Conservation (phyloP, 2,113 vertebrate genomes). For the Alethe castanea region DNA sequence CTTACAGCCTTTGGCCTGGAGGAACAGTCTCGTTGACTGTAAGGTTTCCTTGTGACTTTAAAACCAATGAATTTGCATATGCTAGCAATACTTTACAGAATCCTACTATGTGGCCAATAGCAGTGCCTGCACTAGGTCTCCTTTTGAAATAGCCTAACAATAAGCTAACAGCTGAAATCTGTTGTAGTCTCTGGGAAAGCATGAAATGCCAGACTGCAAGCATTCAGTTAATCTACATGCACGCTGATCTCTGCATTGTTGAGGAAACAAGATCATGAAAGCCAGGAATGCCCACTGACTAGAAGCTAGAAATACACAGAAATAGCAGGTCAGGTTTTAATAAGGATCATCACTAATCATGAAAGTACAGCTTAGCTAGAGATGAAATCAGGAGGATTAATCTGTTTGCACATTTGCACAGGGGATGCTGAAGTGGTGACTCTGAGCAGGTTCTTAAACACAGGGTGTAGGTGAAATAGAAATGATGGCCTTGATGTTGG, state of each 20-base stretch:
- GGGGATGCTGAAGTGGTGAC: not conserved
- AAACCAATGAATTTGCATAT: not conserved
- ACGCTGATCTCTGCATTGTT: not conserved
- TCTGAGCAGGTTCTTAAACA: not conserved
- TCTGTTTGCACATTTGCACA: not conserved
- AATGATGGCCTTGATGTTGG: not conserved
- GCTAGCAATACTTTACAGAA: not conserved
- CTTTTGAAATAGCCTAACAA: not conserved
- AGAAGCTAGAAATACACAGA: not conserved
- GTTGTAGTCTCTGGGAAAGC: not conserved
- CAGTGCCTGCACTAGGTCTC: not conserved
- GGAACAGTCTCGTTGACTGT: not conserved
- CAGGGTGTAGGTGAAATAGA: not conserved
- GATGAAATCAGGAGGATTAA: not conserved
- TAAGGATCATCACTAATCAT: rapidly evolving
- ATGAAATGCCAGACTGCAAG: not conserved
- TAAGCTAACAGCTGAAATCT: not conserved
- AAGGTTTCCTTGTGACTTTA: not conserved
- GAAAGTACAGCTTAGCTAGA: not conserved
- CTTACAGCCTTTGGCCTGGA: not conserved
- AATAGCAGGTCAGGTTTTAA: not conserved
- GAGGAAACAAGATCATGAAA: not conserved
- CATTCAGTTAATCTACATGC: not conserved
- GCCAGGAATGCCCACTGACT: not conserved
- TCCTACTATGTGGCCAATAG: not conserved